phyloP scores from a whole-genome alignment of 2,888 invertebrate species.

The Silvanus unidentatus region DNA sequence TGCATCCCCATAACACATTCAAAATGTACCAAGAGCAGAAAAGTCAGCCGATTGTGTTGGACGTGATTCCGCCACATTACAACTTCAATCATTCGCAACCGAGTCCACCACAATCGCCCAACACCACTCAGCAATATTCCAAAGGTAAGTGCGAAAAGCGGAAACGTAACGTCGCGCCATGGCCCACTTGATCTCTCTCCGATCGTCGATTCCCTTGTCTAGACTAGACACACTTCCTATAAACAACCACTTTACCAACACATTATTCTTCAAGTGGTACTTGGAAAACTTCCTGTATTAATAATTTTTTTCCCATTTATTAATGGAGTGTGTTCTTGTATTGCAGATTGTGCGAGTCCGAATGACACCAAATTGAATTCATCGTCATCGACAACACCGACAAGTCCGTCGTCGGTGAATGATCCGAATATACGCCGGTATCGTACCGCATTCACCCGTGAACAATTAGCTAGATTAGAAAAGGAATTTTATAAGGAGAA shows the following conservation, averaged over 20 bases:
- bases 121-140: constrained; percentile 37
- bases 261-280: too few species aligned
- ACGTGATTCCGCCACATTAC: constrained; percentile 55
- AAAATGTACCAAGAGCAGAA: constrained; percentile 34
- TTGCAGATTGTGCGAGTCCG: constrained; percentile 49
- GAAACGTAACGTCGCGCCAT: too few species aligned
- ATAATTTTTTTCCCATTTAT: too few species aligned
- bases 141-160: constrained; percentile 33
- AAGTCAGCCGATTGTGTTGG: constrained; percentile 52
- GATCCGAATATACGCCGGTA: constrained; percentile 79
- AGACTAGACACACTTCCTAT: too few species aligned
- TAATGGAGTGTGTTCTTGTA: constrained; percentile 4
- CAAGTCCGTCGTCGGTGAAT: constrained; percentile 31
- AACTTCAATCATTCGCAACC: constrained; percentile 38
- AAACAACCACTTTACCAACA: too few species aligned
- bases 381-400: constrained; percentile 27
- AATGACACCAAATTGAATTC: constrained; percentile 24
- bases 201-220: too few species aligned
- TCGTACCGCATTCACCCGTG: constrained; percentile 93
- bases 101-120: constrained; percentile 51
- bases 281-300: too few species aligned
- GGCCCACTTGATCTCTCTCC: too few species aligned
- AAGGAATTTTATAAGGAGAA: constrained; percentile 96
- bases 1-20: constrained; percentile 24
- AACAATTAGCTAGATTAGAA: constrained; percentile 86